Evolutionary conservation across 2,888 invertebrate genomes (phyloP).

Genomic region (Pammene aurita): DNA sequence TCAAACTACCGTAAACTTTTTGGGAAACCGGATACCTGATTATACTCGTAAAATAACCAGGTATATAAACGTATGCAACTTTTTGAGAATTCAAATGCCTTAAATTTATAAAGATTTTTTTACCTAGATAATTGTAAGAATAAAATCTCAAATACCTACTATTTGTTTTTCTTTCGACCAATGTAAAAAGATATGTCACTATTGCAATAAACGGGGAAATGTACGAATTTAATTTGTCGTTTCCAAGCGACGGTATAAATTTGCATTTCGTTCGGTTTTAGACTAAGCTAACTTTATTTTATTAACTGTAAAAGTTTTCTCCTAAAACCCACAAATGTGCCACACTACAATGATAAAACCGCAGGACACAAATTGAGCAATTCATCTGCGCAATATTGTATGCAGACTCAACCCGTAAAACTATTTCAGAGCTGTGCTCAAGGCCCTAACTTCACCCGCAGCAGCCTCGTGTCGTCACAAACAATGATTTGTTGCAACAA

Average conservation of each 20-base stretch:
- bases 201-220: background rate
- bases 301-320: too few relatives aligned
- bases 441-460: constrained; percentile 19
- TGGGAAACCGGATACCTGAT: too few relatives aligned
- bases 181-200: background rate
- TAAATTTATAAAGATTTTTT: too few relatives aligned
- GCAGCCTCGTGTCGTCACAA: constrained; percentile 17
- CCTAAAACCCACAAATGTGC: background rate
- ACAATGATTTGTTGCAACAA: constrained; percentile 37
- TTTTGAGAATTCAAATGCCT: too few relatives aligned
- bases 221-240: background rate
- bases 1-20: too few relatives aligned
- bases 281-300: background rate
- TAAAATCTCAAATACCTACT: too few relatives aligned
- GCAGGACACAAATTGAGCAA: background rate
- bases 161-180: background rate
- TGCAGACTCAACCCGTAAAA: background rate
- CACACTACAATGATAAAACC: background rate
- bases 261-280: background rate
- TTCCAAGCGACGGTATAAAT: background rate
- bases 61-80: too few relatives aligned
- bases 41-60: too few relatives aligned
- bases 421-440: constrained; percentile 8
- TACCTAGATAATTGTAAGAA: background rate
- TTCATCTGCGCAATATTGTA: constrained; percentile 8